Evolutionary conservation across 2,113 vertebrate species (phyloP).

Genomic region (Phylloscopus whistleri): DNA sequence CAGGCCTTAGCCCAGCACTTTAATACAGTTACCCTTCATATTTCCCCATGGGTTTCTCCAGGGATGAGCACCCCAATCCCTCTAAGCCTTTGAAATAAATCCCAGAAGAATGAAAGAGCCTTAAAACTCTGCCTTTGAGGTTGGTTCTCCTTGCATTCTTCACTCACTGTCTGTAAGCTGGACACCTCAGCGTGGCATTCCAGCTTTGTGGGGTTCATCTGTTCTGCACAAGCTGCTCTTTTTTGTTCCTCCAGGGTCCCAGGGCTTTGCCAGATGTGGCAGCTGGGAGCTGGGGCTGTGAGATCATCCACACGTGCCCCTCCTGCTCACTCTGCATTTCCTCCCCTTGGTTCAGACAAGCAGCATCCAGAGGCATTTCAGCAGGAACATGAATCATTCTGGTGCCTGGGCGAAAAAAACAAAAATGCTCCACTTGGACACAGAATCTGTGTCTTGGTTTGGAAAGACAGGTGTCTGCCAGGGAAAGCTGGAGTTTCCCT

Average conservation of each 20-base stretch:
- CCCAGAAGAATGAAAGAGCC: background rate
- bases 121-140: background rate
- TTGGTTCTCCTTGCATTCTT: background rate
- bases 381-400: background rate
- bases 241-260: background rate
- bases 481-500: too few relatives aligned
- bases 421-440: background rate
- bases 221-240: background rate
- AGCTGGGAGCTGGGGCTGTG: background rate
- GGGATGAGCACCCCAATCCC: background rate
- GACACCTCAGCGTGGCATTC: background rate
- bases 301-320: slow-evolving; percentile 31
- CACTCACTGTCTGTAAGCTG: background rate
- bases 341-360: background rate
- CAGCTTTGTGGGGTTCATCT: background rate
- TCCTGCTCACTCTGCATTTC: background rate
- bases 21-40: background rate
- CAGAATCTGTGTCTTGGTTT: background rate
- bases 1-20: background rate
- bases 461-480: too few relatives aligned
- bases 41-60: background rate
- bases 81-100: background rate
- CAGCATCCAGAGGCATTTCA: background rate
- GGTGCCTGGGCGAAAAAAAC: background rate
- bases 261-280: slow-evolving; percentile 25